Conservation (phyloP, 2,888 invertebrate species). For the Hypomecis atomaria region DNA sequence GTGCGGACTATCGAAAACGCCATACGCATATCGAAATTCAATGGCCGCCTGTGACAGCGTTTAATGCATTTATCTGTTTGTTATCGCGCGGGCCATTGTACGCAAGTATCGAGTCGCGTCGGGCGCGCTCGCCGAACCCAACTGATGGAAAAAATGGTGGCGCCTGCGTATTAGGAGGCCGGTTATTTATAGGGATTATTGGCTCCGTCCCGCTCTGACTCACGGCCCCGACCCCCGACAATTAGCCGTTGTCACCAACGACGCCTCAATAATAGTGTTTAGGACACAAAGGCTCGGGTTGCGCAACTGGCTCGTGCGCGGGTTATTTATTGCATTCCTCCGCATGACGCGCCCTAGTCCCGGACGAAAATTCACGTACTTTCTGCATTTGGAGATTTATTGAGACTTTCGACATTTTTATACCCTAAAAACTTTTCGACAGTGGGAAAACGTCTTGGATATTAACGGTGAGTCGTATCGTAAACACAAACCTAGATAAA, state of each 20-base stretch:
- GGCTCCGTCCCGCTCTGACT: slow-evolving; percentile 52
- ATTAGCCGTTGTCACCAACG: slow-evolving; percentile 62
- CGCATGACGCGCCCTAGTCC: background rate
- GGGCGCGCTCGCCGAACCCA: slow-evolving; percentile 40
- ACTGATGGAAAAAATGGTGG: slow-evolving; percentile 62
- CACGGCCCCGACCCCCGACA: slow-evolving; percentile 43
- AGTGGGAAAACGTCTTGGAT: no score
- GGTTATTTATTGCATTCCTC: slow-evolving; percentile 30
- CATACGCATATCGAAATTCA: slow-evolving; percentile 34
- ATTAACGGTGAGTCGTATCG: no score
- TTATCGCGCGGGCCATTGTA: slow-evolving; percentile 36
- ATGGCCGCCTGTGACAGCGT: slow-evolving; percentile 36
- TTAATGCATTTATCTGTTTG: slow-evolving; percentile 41
- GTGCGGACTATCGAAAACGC: slow-evolving; percentile 35
- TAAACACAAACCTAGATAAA: no score
- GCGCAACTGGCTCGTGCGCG: slow-evolving; percentile 29
- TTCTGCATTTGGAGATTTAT: no score
- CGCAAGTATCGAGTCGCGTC: slow-evolving; percentile 56
- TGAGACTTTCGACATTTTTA: no score
- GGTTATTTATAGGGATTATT: slow-evolving; percentile 76
- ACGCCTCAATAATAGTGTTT: slow-evolving; percentile 52
- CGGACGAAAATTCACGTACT: background rate
- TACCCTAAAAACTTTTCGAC: no score
- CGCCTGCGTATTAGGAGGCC: slow-evolving; percentile 74
- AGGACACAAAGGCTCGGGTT: slow-evolving; percentile 30